Evolutionary conservation across 2,888 invertebrate species (phyloP), one percentile per base, ranked within the genome.

Genomic region (Diaprepes abbreviatus): DNA sequence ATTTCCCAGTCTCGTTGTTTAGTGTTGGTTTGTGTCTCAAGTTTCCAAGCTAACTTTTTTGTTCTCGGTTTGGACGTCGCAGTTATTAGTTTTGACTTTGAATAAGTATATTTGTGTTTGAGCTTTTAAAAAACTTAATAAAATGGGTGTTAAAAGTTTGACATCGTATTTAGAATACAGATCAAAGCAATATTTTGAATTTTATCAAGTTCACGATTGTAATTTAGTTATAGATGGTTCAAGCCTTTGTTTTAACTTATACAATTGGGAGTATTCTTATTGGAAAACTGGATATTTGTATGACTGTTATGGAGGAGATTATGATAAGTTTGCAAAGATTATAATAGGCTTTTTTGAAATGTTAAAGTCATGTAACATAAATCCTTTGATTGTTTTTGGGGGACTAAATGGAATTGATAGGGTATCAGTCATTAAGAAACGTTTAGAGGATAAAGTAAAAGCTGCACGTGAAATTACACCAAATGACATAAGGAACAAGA

Each of bases 61-160:
- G n/a, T n/a, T n/a, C n/a, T n/a, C n/a, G n/a, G n/a, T n/a, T n/a
- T n/a, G n/a, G n/a, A n/a, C n/a, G n/a, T n/a, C n/a, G n/a, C n/a
- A n/a, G n/a, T n/a, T n/a, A n/a, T n/a, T n/a, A n/a, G n/a, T n/a
- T n/a, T n/a, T n/a, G n/a, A n/a, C n/a, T n/a, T n/a, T n/a, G n/a
- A n/a, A n/a, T n/a, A n/a, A n/a, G n/a, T n/a, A n/a, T n/a, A n/a
- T n/a, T n/a, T n/a, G n/a, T n/a, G n/a, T n/a, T n/a, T 19, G 6
- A n/a, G 10, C 4, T 43, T 9, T n/a, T n/a, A 19, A 43, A 7
- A 43, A 33, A 36, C 6, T 17, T 33, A 5, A 10, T n/a, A 71
- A 72, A 69, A 93, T 96, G 96, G 96, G 97, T 6, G 92, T 97
- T 5, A 88, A 89, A 63, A 96, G 96, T 38, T 85, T 97, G 68